Conservation (phyloP, 2,888 invertebrate genomes). For the Aradus depressus region DNA sequence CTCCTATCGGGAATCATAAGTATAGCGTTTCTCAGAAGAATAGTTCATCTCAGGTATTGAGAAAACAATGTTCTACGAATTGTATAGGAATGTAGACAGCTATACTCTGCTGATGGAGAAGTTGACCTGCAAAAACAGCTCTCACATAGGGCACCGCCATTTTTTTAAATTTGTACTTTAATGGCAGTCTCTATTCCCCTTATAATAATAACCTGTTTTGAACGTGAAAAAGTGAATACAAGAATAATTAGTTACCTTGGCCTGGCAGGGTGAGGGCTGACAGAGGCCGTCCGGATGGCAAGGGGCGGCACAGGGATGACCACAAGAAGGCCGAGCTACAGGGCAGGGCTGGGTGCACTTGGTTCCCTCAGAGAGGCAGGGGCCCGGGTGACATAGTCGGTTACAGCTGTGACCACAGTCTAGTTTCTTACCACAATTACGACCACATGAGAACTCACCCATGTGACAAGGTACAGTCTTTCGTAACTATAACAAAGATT, state of each 20-base stretch:
- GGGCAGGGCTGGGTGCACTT: conserved; percentile 73
- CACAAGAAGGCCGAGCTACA: conserved; percentile 54
- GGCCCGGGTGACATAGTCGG: conserved; percentile 63
- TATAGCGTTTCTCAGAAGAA: no score
- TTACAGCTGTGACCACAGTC: conserved; percentile 79
- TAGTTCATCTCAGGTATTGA: no score
- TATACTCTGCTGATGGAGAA: no score
- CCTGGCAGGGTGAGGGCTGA: conserved; percentile 17
- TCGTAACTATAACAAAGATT: conserved; percentile 49
- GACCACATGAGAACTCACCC: conserved; percentile 80
- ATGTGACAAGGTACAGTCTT: conserved; percentile 81
- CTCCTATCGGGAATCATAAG: no score
- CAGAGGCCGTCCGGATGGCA: conserved; percentile 59
- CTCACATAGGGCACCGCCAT: no score
- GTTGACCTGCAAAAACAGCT: no score
- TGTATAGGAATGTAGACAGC: no score
- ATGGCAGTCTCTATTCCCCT: background rate
- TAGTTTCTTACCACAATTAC: conserved; percentile 69
- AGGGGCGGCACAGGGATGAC: conserved; percentile 71
- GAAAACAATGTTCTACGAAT: no score
- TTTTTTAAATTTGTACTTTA: background rate
- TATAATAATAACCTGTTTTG: background rate
- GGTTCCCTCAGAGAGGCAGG: conserved; percentile 53
- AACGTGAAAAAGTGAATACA: background rate
- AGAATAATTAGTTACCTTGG: conserved; percentile 14